Conservation (phyloP, 2,797 vertebrate genomes). For the Kryptolebias ocellatus region DNA sequence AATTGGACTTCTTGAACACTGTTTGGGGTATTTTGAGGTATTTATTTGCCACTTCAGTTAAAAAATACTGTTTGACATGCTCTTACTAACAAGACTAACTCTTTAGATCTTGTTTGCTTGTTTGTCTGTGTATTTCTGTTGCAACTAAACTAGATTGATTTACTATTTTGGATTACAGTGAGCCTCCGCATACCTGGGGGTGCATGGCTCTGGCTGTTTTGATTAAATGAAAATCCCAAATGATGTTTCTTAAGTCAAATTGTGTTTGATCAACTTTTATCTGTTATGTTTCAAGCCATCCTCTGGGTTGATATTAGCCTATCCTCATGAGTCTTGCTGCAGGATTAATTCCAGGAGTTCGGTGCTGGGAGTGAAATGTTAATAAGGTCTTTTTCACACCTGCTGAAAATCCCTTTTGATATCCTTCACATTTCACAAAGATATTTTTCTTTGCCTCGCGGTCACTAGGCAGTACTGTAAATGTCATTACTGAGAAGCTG, state of each 20-base stretch:
- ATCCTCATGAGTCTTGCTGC: conserved; percentile 1
- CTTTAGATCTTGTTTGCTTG: neutral
- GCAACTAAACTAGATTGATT: neutral
- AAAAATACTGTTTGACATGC: neutral
- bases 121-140: neutral
- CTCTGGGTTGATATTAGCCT: neutral
- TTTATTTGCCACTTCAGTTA: neutral
- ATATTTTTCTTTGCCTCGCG: conserved; percentile 21
- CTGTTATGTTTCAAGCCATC: neutral
- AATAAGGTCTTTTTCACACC: conserved; percentile 28
- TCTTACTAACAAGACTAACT: neutral
- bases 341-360: conserved; percentile 15
- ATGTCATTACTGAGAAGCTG: conserved; percentile 37
- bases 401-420: conserved; percentile 19
- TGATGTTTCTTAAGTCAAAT: neutral
- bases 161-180: neutral
- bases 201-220: neutral
- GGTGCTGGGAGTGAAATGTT: conserved; percentile 19
- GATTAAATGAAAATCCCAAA: neutral
- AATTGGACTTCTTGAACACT: neutral
- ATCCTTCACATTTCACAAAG: conserved; percentile 21
- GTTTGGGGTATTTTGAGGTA: neutral
- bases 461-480: conserved; percentile 36
- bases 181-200: neutral
- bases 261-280: neutral